Conservation (phyloP, 2,113 vertebrate genomes). For the Rhabdornis inornatus region DNA sequence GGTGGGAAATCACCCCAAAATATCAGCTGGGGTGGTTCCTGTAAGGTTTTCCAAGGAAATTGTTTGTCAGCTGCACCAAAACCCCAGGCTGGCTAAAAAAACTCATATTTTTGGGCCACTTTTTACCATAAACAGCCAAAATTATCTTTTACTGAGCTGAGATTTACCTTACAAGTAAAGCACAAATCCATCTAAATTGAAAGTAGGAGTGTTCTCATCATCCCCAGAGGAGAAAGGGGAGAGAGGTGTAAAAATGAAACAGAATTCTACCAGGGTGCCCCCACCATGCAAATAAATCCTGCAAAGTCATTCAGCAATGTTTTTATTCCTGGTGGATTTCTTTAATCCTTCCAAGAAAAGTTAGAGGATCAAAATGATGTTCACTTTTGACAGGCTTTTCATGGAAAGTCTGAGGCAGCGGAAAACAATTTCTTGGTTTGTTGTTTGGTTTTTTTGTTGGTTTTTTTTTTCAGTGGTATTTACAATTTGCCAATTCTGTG, state of each 20-base stretch:
- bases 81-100: background rate
- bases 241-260: background rate
- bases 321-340: background rate
- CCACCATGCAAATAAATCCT: background rate
- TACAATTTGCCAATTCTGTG: conserved; percentile 57
- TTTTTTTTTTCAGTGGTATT: conserved; percentile 29
- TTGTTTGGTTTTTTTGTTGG: background rate
- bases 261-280: background rate
- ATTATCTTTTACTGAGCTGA: background rate
- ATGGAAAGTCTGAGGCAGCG: conserved; percentile 64
- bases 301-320: background rate
- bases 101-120: accelerated
- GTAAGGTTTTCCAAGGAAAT: background rate
- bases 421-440: conserved; percentile 36
- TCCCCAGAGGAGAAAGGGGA: background rate
- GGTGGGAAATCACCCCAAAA: background rate
- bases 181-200: too few species aligned
- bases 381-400: background rate
- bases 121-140: background rate
- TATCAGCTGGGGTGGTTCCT: accelerated
- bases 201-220: background rate
- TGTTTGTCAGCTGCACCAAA: background rate
- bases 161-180: background rate
- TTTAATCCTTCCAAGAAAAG: background rate
- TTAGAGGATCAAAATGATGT: background rate